Percentiles rank a stretch among this genome's conserved stretches.
These are phyloP conservation scores for Leptopilina clavipes DNA, from an alignment of 1,140 invertebrate species.

Conservation along the genomic window DNA sequence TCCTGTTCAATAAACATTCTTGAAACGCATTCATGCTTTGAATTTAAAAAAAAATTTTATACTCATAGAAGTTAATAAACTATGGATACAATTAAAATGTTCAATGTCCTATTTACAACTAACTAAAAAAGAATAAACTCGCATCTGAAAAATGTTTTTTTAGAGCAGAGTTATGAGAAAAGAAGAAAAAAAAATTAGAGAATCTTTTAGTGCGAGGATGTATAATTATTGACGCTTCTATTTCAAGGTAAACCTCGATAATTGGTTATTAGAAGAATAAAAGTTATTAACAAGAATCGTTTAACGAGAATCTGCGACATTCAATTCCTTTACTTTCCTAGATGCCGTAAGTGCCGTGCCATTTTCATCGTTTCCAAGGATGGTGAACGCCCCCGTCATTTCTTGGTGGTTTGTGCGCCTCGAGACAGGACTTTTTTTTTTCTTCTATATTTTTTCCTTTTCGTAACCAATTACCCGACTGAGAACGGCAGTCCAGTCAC, in stretches of 20 bases:
- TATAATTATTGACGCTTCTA: too few species aligned
- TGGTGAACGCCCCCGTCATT: constrained; percentile 39
- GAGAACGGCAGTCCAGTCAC: constrained; percentile 43
- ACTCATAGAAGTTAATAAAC: constrained; percentile 7
- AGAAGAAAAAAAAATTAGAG: too few species aligned
- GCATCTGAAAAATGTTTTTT: background rate
- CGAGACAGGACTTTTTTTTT: constrained; percentile 47
- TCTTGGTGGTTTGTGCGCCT: constrained; percentile 42
- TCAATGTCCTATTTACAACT: background rate
- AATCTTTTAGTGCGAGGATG: too few species aligned
- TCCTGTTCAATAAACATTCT: constrained; percentile 16
- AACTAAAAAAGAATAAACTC: background rate
- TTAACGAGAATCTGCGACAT: background rate
- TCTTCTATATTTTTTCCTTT: constrained; percentile 51
- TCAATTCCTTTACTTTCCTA: constrained; percentile 4
- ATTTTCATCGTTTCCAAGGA: constrained; percentile 40
- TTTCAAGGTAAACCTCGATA: background rate
- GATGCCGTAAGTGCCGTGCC: constrained; percentile 12
- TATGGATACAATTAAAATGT: background rate
- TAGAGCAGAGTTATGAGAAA: background rate
- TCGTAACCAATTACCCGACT: constrained; percentile 51
- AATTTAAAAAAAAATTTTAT: background rate
- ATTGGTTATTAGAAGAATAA: constrained; percentile 22
- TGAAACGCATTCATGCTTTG: background rate
- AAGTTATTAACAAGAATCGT: background rate